Base-by-base conservation (phyloP, 2,797 vertebrate species). In the Synaphobranchus kaupii region DNA sequence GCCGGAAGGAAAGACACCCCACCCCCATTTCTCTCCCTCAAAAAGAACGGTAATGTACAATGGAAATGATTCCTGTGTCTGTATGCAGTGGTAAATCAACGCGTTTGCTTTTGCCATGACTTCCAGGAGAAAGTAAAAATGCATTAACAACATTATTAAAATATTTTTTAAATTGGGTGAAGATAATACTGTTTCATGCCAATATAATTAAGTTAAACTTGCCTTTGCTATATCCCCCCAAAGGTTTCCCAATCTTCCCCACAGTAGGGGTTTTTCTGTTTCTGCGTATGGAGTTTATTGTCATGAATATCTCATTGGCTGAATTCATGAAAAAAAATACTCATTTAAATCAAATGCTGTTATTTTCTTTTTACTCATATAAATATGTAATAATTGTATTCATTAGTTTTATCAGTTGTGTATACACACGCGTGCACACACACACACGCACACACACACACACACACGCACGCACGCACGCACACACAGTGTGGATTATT, bases 111-210 rank as follows among this genome's bases (percentile, higher is more conserved):
- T 13, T 73, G 22, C 68, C 9, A 47, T 34, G n/a, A 60, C 54
- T 80, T 81, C 39, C 22, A 34, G 47, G 31, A 52, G 34, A 58
- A 86, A 81, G 52, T 78, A 80, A 86, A 86, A 86, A 80, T 60
- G 56, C 73, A 56, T 81, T 86, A 86, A 86, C 85, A 86, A 71
- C 20, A 39, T 78, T 86, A 86, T 86, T 86, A 60, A 86, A 78
- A 86, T 81, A 68, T 68, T 3, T 81, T 78, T 86, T 66, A 86
- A 81, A 86, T 78, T 39, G 39, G 31, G 31, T 81, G 76, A 80
- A 95, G 95, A 95, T 96, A 96, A 96, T 95, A 96, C 95, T 95
- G 94, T 95, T 96, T 95, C 95, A 95, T 96, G 96, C 95, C 95
- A 96, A 95, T 95, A 96, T 96, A 96, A 96, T 96, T 96, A 96